Base-by-base conservation (phyloP, 2,888 invertebrate genomes). In the Allygus modestus region DNA sequence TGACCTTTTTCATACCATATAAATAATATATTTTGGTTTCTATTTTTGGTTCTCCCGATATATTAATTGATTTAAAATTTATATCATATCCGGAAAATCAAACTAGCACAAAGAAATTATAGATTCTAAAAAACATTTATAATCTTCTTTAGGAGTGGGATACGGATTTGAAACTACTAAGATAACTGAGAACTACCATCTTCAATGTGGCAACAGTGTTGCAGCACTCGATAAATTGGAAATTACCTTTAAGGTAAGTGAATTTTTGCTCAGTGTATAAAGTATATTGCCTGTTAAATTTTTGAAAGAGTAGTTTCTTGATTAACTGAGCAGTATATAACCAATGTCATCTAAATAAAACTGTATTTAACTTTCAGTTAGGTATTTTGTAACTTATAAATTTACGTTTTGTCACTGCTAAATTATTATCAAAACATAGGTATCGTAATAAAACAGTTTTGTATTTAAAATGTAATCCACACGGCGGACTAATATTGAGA, bases 201-300 rank as follows among this genome's bases (percentile, higher is more conserved):
- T 65, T 28, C 0, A 54, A 65, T 28, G 65, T 65, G 65, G 28
- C 23, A 31, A 12, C 31, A 9, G 65, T 28, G 65, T 28, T 65
- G 4, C 31, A 17, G 0, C 28, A 9, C n/a, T 12, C 31, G 17
- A 15, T 20, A 65, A 12, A 1, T 31, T 65, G 65, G 65, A 65
- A 65, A 65, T 65, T 28, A 28, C 2, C 5, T 65, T 28, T 28
- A n/a, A 65, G 65, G 65, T 65, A 65, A 65, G 65, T 28, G 28
- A 31, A 58, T n/a, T 58, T 20, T 58, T 20, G 4, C 0, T 17
- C 12, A 46, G 12, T 46, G n/a, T 46, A 46, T 17, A 46, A 37
- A 37, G 9, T 37, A 37, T 37, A 9, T 37, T 37, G 9, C 37
- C n/a, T n/a, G n/a, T n/a, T n/a, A n/a, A n/a, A n/a, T n/a, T n/a